Conservation (phyloP, 2,113 vertebrate genomes). For the Telmatochromis sp. region DNA sequence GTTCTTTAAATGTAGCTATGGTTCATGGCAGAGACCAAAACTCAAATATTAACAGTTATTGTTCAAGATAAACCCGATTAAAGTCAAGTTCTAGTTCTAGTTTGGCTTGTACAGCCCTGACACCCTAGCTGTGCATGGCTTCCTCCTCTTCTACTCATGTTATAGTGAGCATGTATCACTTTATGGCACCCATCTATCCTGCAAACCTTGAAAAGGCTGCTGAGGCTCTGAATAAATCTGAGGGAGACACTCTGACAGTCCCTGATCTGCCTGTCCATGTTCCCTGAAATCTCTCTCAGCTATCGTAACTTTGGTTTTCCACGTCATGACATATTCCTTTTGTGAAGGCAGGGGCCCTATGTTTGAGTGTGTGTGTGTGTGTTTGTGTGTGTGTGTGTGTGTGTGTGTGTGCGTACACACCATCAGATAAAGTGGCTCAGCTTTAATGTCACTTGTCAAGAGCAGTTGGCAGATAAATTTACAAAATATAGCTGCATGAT, state of each 20-base stretch:
- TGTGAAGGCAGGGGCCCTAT: not conserved
- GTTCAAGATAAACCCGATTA: not conserved
- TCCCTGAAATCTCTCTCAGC: conserved; percentile 46
- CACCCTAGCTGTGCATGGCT: conserved; percentile 29
- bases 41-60: not conserved
- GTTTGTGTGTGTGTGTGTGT: conserved; percentile 7
- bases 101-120: conserved; percentile 9
- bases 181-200: conserved; percentile 52
- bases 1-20: not conserved
- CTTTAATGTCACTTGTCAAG: conserved; percentile 34
- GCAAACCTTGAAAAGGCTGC: conserved; percentile 53
- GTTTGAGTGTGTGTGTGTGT: not conserved
- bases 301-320: conserved; percentile 32
- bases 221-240: conserved; percentile 47
- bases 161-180: conserved; percentile 39
- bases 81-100: not conserved
- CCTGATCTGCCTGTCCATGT: conserved; percentile 49
- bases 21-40: not conserved
- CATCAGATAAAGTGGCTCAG: conserved; percentile 28
- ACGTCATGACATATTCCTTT: conserved; percentile 12
- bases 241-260: conserved; percentile 42
- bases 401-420: not conserved
- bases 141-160: conserved; percentile 33
- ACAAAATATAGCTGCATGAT: not conserved
- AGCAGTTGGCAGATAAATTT: conserved; percentile 8